Base-by-base conservation (phyloP, 2,888 invertebrate genomes). In the Gastrophysa polygoni region DNA sequence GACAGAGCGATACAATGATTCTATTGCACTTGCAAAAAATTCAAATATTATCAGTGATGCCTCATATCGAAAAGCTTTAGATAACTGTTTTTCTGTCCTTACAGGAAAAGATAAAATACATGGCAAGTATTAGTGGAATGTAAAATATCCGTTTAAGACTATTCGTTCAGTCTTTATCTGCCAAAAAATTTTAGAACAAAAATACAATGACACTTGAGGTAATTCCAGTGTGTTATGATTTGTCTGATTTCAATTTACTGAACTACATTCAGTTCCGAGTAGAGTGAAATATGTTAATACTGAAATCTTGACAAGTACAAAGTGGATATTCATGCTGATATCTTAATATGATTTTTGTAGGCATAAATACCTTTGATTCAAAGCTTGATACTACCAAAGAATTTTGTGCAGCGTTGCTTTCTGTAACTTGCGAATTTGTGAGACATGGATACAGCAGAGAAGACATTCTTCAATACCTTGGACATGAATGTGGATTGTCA, bases 321-420 rank as follows among this genome's bases (percentile, higher is more conserved):
- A n/a, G n/a, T n/a, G n/a, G n/a, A n/a, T 24, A 24, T 24, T 24
- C 3, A 5, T 24, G 24, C 7, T 24, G 3, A 24, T 32, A 3
- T 3, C 14, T 17, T 46, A 38, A 32, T 61, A 24, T 24, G 24
- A 24, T 5, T 24, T 24, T 70, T 68, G 66, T 76, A 29, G 71
- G 64, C 14, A 68, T 38, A 4, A n/a, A 59, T 17, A 66, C 80
- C 8, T 74, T 71, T 55, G 73, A 73, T 59, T 77, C 79, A 1
- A 80, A 81, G 71, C 75, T 78, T 2, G 79, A 80, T 66, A 52
- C 78, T 24, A 71, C 79, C 16, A 80, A 80, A 65, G 76, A 78
- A 66, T 63, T 79, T 5, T 77, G 78, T 59, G 78, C 79, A 3
- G 68, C 73, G 10, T 63, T 81, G 20, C 54, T 81, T 20, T 75